These are phyloP conservation scores for Nasonia longicornis DNA, from an alignment of 1,140 invertebrate genomes.

Conservation along the genomic window DNA sequence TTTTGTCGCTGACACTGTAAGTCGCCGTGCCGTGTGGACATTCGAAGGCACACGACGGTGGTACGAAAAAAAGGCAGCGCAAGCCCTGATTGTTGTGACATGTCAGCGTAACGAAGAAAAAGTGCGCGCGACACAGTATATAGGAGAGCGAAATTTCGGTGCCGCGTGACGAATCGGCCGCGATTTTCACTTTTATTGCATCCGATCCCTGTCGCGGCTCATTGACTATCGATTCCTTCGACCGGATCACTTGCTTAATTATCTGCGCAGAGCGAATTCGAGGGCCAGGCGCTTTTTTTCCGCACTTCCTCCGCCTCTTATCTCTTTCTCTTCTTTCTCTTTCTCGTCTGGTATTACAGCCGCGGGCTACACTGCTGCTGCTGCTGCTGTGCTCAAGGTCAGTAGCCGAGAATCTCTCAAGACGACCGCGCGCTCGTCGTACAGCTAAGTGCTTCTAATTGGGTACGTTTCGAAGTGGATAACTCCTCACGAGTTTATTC, in stretches of 20 bases:
- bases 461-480: constrained; percentile 30
- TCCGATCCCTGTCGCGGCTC: not conserved
- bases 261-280: not conserved
- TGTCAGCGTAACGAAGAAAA: not conserved
- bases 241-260: not conserved
- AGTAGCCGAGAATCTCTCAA: constrained; percentile 4
- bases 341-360: not conserved
- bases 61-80: not conserved
- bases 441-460: constrained; percentile 25
- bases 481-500: not conserved
- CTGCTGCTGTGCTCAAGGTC: not conserved
- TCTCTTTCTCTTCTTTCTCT: not conserved
- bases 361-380: too few species aligned
- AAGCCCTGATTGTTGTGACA: constrained; percentile 1
- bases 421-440: not conserved
- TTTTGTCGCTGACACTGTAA: not conserved
- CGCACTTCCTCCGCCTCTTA: not conserved
- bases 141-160: constrained; percentile 20
- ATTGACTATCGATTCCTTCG: constrained; percentile 9
- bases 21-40: not conserved
- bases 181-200: constrained; percentile 36
- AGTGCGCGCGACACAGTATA: not conserved
- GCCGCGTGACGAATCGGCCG: constrained; percentile 1
- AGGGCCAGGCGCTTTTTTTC: not conserved
- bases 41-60: not conserved